These are phyloP conservation scores for Apoda limacodes DNA, from an alignment of 2,888 invertebrate species.

Conservation along the genomic window DNA sequence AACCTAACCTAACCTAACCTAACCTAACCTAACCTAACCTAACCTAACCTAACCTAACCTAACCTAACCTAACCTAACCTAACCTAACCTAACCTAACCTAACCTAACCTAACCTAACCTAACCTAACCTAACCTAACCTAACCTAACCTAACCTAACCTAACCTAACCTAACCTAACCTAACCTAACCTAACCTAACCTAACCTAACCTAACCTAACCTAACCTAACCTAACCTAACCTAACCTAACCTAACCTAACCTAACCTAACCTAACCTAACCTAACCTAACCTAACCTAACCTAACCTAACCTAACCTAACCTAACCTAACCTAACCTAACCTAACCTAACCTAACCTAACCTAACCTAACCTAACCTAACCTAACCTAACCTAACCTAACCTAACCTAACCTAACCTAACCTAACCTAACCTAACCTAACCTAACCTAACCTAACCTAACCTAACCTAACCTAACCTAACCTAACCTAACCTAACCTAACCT, in stretches of 20 bases:
- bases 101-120: constrained; percentile 19
- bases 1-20: constrained; percentile 19
- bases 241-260: constrained; percentile 14
- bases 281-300: constrained; percentile 8
- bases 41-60: constrained; percentile 20
- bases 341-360: constrained; percentile 9
- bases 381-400: constrained; percentile 13
- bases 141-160: constrained; percentile 15
- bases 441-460: constrained; percentile 11
- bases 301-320: constrained; percentile 14
- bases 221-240: constrained; percentile 8
- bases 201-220: constrained; percentile 7
- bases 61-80: constrained; percentile 19
- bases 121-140: constrained; percentile 16
- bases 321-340: constrained; percentile 13
- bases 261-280: constrained; percentile 12
- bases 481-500: constrained; percentile 14
- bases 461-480: constrained; percentile 13
- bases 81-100: constrained; percentile 17
- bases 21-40: constrained; percentile 19
- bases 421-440: constrained; percentile 16
- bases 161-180: constrained; percentile 18
- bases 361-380: constrained; percentile 12
- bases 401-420: constrained; percentile 12
- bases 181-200: constrained; percentile 10